Evolutionary conservation across 2,888 invertebrate species (phyloP).

Genomic region (Homarus gammarus): DNA sequence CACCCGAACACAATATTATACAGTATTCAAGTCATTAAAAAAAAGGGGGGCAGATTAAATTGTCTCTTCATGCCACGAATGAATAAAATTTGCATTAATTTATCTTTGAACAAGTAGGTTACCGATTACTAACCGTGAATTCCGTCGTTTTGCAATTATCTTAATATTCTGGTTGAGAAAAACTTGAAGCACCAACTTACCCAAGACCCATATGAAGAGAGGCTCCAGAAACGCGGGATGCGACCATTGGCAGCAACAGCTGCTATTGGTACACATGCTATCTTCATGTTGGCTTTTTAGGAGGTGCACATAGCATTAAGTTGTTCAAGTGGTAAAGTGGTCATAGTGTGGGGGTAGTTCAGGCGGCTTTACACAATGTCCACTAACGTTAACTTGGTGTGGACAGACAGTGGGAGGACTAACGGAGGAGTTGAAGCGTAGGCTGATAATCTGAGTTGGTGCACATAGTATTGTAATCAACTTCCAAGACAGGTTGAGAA

Average conservation of each 20-base stretch:
- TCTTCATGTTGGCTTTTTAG: constrained; percentile 47
- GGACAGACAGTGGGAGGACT: no score
- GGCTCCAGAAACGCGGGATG: constrained; percentile 69
- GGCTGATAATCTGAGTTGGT: no score
- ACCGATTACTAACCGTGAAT: not conserved
- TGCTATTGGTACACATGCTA: constrained; percentile 56
- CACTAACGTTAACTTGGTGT: no score
- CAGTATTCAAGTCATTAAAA: no score
- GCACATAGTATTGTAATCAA: not conserved
- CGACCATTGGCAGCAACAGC: constrained; percentile 61
- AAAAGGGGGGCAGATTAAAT: no score
- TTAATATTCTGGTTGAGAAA: not conserved
- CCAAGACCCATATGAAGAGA: constrained; percentile 72
- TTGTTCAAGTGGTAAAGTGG: not conserved
- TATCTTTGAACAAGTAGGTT: no score
- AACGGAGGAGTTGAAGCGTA: no score
- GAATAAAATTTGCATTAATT: no score
- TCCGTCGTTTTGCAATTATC: no score
- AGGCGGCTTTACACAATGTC: not conserved
- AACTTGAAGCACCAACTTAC: constrained; percentile 38
- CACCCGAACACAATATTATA: no score
- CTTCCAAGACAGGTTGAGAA: no score
- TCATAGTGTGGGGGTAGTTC: not conserved
- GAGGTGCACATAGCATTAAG: not conserved
- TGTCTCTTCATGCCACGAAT: no score